These are phyloP conservation scores for Maniola jurtina DNA, from an alignment of 1,140 invertebrate species.

Conservation along the genomic window DNA sequence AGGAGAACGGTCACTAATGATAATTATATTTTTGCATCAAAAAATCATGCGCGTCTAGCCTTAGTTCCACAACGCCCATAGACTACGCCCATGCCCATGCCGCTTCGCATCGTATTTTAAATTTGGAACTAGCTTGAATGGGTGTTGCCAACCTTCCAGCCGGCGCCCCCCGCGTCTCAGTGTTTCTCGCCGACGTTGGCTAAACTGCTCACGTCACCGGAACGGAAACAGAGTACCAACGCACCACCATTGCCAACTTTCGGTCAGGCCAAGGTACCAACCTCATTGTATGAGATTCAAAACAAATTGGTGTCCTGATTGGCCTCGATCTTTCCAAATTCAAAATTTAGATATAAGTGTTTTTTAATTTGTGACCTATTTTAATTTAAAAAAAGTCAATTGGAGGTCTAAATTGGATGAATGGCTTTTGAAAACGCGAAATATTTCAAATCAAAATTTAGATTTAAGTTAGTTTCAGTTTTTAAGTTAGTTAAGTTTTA, in stretches of 20 bases:
- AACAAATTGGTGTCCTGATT: constrained; percentile 65
- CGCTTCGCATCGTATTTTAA: constrained; percentile 38
- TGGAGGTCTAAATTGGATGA: neutral
- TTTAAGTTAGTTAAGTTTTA: no score
- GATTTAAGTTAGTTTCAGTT: no score
- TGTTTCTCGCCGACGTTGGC: constrained; percentile 88
- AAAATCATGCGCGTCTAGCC: constrained; percentile 1
- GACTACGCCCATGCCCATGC: constrained; percentile 16
- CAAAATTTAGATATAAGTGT: constrained; percentile 64
- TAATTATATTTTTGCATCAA: no score
- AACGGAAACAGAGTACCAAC: constrained; percentile 61
- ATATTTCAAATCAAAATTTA: constrained; percentile 3
- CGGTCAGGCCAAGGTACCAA: constrained; percentile 80
- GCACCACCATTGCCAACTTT: constrained; percentile 62
- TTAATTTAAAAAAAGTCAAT: neutral
- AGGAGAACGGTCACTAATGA: no score
- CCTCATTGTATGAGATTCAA: constrained; percentile 53
- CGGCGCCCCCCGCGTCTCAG: constrained; percentile 67
- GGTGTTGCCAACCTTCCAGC: constrained; percentile 76
- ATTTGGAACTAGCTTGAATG: constrained; percentile 63
- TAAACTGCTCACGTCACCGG: constrained; percentile 84
- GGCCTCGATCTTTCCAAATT: constrained; percentile 73
- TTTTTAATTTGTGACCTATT: constrained; percentile 3
- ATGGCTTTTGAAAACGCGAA: neutral
- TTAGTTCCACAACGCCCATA: neutral